phyloP scores from a whole-genome alignment of 2,797 vertebrate species.

The Macropodus opercularis region DNA sequence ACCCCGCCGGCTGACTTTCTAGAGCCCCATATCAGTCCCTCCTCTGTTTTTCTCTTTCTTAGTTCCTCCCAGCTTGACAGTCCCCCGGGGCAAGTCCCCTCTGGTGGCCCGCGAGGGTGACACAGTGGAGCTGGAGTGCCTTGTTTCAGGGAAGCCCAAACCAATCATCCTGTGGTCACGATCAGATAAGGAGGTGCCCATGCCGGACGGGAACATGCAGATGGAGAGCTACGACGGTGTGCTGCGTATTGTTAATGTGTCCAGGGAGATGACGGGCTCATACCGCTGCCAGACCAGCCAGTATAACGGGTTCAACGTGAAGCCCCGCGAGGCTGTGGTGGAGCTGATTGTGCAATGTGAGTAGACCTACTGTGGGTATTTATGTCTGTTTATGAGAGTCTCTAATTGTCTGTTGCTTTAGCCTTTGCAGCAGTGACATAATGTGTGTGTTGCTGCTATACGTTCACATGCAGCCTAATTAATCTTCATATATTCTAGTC shows the following conservation, averaged over 20 bases:
- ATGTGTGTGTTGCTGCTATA: slow-evolving; percentile 16
- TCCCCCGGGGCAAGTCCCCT: slow-evolving; percentile 96
- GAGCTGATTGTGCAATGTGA: slow-evolving; percentile 98
- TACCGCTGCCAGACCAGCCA: slow-evolving; percentile 98
- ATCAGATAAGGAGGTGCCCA: slow-evolving; percentile 91
- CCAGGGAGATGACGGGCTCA: slow-evolving; percentile 94
- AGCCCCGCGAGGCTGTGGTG: slow-evolving; percentile 92
- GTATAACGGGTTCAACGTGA: slow-evolving; percentile 97
- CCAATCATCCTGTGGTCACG: slow-evolving; percentile 98
- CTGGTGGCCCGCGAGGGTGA: slow-evolving; percentile 94
- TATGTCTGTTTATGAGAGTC: not conserved
- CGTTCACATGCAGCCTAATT: slow-evolving; percentile 47
- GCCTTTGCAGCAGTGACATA: not conserved
- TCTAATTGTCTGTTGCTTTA: slow-evolving; percentile 7
- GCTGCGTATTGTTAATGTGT: slow-evolving; percentile 93
- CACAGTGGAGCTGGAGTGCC: slow-evolving; percentile 96
- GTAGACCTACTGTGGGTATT: slow-evolving; percentile 73
- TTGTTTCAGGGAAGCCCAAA: slow-evolving; percentile 98
- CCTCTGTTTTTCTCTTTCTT: slow-evolving; percentile 86
- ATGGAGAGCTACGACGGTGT: slow-evolving; percentile 96
- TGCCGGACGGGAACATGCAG: slow-evolving; percentile 95
- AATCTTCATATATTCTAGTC: slow-evolving; percentile 33
- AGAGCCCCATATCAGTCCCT: slow-evolving; percentile 88
- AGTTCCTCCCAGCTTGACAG: slow-evolving; percentile 97
- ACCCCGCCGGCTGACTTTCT: slow-evolving; percentile 79